Evolutionary conservation across 2,113 vertebrate genomes (phyloP), one percentile per base, ranked within the genome.

Genomic region (Kobus ellipsiprymnus): DNA sequence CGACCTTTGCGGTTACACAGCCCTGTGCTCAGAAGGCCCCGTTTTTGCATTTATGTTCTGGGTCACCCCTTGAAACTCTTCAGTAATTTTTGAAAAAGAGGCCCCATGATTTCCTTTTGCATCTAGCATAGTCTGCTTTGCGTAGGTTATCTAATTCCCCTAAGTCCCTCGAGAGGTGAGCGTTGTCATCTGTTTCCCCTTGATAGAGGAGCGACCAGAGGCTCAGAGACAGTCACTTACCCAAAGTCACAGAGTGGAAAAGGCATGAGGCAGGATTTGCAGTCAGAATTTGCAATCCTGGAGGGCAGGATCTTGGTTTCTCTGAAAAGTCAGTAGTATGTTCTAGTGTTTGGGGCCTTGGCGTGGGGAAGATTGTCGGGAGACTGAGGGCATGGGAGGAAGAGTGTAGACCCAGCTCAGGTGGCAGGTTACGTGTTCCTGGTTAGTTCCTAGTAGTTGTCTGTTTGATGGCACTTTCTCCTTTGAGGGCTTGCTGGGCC

Each of bases 281-380:
- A 40, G 19, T 40, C 36, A 40, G 67, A 74, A 13, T 74, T 40
- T 13, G 21, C 21, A 11, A 23, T 71, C 30, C 46, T n/a, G 36
- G 40, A 30, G 40, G 14, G 0, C 30, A 77, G 13, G 29, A 7
- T 11, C 52, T 85, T n/a, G 5, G 17, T 40, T 46, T 9, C 29
- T 10, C 23, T 25, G 36, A 54, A 81, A 23, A 77, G 27, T 36
- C 21, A 62, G 4, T n/a, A 9, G 30, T 7, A 2, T 27, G 50
- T 80, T 64, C 80, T 46, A 33, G 21, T 54, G 19, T 77, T n/a
- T 36, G 40, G 57, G 46, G 5, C 23, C 29, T 57, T 50, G 60
- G 19, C 4, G 0, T 19, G n/a, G 83, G 33, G 14, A 86, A 29
- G 46, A 4, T 44, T 7, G 14, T 23, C 7, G 0, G 57, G 33